Conservation (phyloP, 2,888 invertebrate species). For the Dryobota labecula region DNA sequence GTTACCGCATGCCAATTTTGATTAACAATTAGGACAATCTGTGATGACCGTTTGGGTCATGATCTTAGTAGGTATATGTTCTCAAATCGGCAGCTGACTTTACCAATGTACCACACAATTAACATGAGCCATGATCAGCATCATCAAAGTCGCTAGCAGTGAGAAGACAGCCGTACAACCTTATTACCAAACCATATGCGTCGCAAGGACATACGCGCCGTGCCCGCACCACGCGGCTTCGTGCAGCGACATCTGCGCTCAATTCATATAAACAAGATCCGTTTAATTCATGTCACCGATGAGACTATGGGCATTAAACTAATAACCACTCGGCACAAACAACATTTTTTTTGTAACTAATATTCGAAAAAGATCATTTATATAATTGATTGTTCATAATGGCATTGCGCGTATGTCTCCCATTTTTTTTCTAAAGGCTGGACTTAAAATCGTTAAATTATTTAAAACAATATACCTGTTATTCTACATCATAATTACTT, state of each 20-base stretch:
- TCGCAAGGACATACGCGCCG: conserved; percentile 42
- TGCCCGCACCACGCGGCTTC: conserved; percentile 19
- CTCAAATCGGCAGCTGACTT: conserved; percentile 42
- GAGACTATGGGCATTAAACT: background rate
- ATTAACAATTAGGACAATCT: background rate
- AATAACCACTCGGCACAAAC: conserved; percentile 4
- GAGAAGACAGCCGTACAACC: conserved; percentile 70
- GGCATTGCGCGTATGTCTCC: conserved; percentile 43
- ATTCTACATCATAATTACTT: conserved; percentile 52
- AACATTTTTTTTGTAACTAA: background rate
- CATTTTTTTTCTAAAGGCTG: conserved; percentile 33
- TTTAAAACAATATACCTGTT: conserved; percentile 60
- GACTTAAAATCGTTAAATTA: conserved; percentile 55
- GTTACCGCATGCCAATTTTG: background rate
- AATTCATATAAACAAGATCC: conserved; percentile 22
- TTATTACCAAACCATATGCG: conserved; percentile 45
- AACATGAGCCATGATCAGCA: conserved; percentile 17
- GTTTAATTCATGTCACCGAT: background rate
- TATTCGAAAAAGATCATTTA: conserved; percentile 19
- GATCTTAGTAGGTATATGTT: conserved; percentile 44
- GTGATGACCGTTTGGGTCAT: conserved; percentile 10
- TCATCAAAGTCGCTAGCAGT: conserved; percentile 67
- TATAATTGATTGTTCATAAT: background rate
- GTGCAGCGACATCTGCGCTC: conserved; percentile 42
- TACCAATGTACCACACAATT: conserved; percentile 27